phyloP scores from a whole-genome alignment of 2,888 invertebrate genomes.

The Ophion ventricosus region DNA sequence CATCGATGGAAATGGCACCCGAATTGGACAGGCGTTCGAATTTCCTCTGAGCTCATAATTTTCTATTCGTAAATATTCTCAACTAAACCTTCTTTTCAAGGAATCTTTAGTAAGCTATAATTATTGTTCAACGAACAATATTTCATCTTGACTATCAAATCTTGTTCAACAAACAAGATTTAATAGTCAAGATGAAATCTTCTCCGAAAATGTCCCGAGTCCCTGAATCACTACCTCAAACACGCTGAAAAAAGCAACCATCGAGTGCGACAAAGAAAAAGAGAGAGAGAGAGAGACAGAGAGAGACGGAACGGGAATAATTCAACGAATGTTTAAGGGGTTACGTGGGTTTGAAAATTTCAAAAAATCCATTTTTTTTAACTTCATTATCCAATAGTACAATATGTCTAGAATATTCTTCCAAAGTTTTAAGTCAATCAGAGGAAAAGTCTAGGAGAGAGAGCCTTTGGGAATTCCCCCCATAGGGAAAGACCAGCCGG shows the following conservation, averaged over 20 bases:
- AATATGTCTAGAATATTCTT: too few relatives aligned
- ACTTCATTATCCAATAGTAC: too few relatives aligned
- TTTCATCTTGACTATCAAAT: too few relatives aligned
- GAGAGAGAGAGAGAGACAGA: neutral
- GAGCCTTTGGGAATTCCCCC: too few relatives aligned
- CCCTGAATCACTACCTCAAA: slow-evolving; percentile 1
- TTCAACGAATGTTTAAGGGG: neutral
- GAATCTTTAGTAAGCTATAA: neutral
- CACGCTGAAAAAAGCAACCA: slow-evolving; percentile 6
- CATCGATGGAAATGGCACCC: neutral
- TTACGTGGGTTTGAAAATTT: too few relatives aligned
- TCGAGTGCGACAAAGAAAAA: neutral
- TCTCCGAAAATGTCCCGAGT: too few relatives aligned
- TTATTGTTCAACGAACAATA: neutral
- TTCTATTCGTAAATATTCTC: neutral
- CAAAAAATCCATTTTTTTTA: too few relatives aligned
- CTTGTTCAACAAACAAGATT: too few relatives aligned
- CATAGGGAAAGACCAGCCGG: too few relatives aligned
- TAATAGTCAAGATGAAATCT: too few relatives aligned
- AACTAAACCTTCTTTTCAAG: neutral
- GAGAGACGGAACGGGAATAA: neutral
- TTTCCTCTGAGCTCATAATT: neutral
- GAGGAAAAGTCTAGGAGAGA: too few relatives aligned
- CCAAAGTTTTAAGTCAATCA: too few relatives aligned
- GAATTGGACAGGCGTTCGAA: neutral